Evolutionary conservation across 2,113 vertebrate genomes (phyloP).

Genomic region (Hypanus sabinus): DNA sequence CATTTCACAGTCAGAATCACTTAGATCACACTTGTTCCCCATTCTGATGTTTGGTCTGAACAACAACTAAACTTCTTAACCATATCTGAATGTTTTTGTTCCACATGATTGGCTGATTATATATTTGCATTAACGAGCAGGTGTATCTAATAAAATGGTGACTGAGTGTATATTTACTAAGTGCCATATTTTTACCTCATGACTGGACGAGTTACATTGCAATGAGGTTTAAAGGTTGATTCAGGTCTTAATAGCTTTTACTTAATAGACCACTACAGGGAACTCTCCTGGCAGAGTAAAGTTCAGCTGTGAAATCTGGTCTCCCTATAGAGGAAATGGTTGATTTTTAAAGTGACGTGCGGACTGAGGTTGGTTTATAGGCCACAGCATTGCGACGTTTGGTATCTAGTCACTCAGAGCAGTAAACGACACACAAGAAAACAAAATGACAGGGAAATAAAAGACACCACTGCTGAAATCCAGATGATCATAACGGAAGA

Average conservation of each 20-base stretch:
- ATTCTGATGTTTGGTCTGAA: too few relatives aligned
- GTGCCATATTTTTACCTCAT: slow-evolving; percentile 33
- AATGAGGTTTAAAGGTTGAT: slow-evolving; percentile 2
- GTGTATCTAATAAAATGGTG: too few relatives aligned
- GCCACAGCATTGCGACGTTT: slow-evolving; percentile 41
- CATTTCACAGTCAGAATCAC: too few relatives aligned
- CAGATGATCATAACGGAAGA: neutral
- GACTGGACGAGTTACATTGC: slow-evolving; percentile 36
- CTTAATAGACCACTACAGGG: slow-evolving; percentile 41
- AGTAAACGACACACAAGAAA: slow-evolving; percentile 32
- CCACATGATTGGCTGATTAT: too few relatives aligned
- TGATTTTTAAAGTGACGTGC: slow-evolving; percentile 42
- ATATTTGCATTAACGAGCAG: too few relatives aligned
- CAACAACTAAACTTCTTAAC: too few relatives aligned
- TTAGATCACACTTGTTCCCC: too few relatives aligned
- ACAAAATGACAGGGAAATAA: neutral
- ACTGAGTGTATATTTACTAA: slow-evolving; percentile 18
- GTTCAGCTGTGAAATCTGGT: slow-evolving; percentile 47
- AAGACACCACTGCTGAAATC: neutral
- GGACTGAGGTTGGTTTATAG: slow-evolving; percentile 41
- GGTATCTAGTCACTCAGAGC: slow-evolving; percentile 41
- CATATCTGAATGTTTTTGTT: too few relatives aligned
- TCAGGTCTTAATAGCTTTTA: neutral
- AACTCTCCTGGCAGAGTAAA: slow-evolving; percentile 33
- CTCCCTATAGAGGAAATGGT: slow-evolving; percentile 39